Evolutionary conservation across 2,888 invertebrate species (phyloP), one percentile per base, ranked within the genome.

Genomic region (Trissoscelio sp.): DNA sequence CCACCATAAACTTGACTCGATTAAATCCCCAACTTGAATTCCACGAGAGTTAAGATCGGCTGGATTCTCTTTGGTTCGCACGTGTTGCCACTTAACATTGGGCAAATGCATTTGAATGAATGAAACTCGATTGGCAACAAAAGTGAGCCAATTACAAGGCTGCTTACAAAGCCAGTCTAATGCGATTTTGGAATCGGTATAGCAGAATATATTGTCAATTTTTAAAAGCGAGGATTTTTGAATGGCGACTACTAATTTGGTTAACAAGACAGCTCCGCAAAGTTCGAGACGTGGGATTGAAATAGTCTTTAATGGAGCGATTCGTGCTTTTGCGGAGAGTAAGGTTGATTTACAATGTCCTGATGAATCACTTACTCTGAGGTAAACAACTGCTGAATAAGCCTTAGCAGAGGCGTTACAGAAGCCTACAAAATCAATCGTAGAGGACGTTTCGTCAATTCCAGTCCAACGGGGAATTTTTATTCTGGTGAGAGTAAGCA

Each of bases 111-210:
- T 5, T 9, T 51, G 37, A 6, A 83, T 53, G n/a, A 69, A 53
- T 0, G 53, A 60, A n/a, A 78, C 34, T 2, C 72, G 31, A 31
- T 67, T 60, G 0, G 73, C 66, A 2, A 79, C 20, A n/a, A 84
- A 37, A 0, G 48, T 31, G 14, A 16, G 31, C 74, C 74, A 80
- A 0, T 31, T 22, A 11, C 66, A 75, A n/a, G 79, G 66, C 11
- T 62, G 67, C n/a, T 70, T 39, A 18, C 22, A 16, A 0, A 82
- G 51, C 85, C 85, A 86, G 0, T 42, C 53, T 0, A 85, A 66
- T 5, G 62, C 77, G 7, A 84, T 73, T 2, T 64, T 81, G 0
- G 84, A 86, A 20, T 86, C 34, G 2, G 34, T 34, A 11, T 9
- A 34, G 9, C 34, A 34, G 9, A 28, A 28, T 28, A 28, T 28